Evolutionary conservation across 2,888 invertebrate genomes (phyloP), one percentile per base, ranked within the genome.

Genomic region (Xylota segnis): DNA sequence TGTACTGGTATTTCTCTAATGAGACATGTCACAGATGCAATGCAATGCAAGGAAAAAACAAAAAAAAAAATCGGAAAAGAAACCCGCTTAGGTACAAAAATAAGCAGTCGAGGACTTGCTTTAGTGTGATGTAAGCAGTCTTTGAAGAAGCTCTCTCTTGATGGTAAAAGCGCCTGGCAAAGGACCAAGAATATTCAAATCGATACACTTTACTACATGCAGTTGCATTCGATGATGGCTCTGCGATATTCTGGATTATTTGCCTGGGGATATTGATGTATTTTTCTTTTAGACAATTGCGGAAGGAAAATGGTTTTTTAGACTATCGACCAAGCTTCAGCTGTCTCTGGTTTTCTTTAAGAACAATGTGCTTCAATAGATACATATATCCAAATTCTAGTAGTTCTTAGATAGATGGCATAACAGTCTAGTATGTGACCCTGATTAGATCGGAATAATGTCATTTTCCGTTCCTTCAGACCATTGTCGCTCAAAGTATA

Each of bases 1-100:
- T 70, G 77, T 34, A 65, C 71, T 72, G 65, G 71, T 79, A 78
- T 78, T 56, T 58, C 47, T 65, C 50, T 79, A 79, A 79, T 79
- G 72, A 79, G 78, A 52, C 54, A 63, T 37, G 32, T 32, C 32
- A 5, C 2, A 18, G 9, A 40, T 12, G 23, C 23, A 56, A 29
- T 16, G 6, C 32, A 12, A 9, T 27, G 23, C 5, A 18, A 50
- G 4, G 23, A 23, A 23, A 23, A 23, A 23, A 23, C 1, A 23
- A 10, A 50, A 23, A 23, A 23, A 23, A 23, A 23, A 23, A 23
- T 23, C 23, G 14, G 5, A 40, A 4, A 40, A 18, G 9, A 5
- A 65, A n/a, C 47, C 34, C 18, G 37, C 50, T 52, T 29, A n/a
- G 14, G 3, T 27, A 40, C 14, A 18, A 18, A 70, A 70, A 70